Evolutionary conservation across 1,140 invertebrate species (phyloP).

Genomic region (Rhopalosiphum padi): DNA sequence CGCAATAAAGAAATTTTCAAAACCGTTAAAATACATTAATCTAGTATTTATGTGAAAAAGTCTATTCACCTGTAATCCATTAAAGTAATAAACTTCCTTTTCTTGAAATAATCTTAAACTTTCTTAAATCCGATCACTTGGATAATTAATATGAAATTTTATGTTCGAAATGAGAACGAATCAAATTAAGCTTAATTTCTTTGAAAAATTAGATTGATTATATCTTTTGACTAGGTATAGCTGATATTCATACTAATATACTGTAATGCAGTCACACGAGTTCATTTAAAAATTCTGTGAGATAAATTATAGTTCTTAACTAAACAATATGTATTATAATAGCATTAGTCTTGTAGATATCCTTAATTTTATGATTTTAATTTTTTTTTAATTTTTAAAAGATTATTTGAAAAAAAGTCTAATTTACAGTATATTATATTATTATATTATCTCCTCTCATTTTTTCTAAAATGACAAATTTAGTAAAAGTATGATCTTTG

Average conservation of each 20-base stretch:
- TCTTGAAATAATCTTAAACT: slow-evolving; percentile 6
- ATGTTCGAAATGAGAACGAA: background rate
- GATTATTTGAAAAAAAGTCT: too few relatives aligned
- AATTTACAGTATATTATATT: background rate
- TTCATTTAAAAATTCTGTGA: too few relatives aligned
- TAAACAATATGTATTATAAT: background rate
- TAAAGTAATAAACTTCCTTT: background rate
- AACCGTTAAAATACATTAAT: slow-evolving; percentile 8
- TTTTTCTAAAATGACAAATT: background rate
- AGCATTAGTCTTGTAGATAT: background rate
- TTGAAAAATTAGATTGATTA: background rate
- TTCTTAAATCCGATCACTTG: background rate
- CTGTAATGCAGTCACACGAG: background rate
- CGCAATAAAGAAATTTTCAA: background rate
- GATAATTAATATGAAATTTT: slow-evolving; percentile 27
- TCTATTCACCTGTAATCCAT: background rate
- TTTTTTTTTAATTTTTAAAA: too few relatives aligned
- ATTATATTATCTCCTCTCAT: background rate
- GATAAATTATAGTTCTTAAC: background rate
- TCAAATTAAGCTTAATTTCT: background rate
- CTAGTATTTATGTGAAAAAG: background rate
- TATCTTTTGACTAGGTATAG: background rate
- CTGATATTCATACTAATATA: background rate
- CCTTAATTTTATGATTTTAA: too few relatives aligned
- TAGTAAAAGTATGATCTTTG: background rate